These are phyloP conservation scores for Coracopsis vasa DNA, from an alignment of 2,113 vertebrate genomes.

Conservation along the genomic window DNA sequence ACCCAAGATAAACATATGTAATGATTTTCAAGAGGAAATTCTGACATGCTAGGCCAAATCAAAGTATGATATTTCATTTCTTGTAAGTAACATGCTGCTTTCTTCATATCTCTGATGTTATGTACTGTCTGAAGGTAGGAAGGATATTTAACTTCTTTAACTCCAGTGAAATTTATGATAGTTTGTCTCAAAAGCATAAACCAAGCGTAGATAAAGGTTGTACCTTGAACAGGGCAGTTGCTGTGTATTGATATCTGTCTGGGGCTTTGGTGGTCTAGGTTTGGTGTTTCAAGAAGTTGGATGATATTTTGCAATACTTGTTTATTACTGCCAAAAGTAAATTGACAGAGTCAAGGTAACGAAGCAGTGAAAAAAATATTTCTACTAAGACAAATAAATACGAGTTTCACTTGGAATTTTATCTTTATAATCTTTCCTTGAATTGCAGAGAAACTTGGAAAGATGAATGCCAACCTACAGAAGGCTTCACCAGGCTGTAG, in stretches of 20 bases:
- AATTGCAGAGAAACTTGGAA: neutral
- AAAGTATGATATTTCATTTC: conserved; percentile 48
- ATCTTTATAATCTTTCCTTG: neutral
- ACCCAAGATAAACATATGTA: conserved; percentile 60
- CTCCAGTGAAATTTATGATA: neutral
- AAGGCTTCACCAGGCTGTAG: neutral
- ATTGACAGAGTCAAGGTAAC: neutral
- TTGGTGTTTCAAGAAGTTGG: neutral
- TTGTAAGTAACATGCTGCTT: conserved; percentile 52
- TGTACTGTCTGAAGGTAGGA: neutral
- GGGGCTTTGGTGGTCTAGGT: neutral
- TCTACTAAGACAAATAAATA: neutral
- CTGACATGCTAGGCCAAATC: conserved; percentile 35
- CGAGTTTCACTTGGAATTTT: neutral
- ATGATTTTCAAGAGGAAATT: conserved; percentile 57
- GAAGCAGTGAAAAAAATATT: rapidly evolving
- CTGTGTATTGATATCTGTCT: rapidly evolving
- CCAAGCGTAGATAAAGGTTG: rapidly evolving
- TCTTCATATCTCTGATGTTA: conserved; percentile 6
- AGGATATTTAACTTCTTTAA: neutral
- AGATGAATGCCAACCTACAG: rapidly evolving
- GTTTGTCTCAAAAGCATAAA: neutral
- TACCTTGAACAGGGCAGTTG: rapidly evolving
- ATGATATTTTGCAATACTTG: neutral
- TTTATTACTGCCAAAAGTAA: neutral